phyloP scores from a whole-genome alignment of 37 sponge, comb jelly and placozoan genomes.

The Aplysina aerophoba region DNA sequence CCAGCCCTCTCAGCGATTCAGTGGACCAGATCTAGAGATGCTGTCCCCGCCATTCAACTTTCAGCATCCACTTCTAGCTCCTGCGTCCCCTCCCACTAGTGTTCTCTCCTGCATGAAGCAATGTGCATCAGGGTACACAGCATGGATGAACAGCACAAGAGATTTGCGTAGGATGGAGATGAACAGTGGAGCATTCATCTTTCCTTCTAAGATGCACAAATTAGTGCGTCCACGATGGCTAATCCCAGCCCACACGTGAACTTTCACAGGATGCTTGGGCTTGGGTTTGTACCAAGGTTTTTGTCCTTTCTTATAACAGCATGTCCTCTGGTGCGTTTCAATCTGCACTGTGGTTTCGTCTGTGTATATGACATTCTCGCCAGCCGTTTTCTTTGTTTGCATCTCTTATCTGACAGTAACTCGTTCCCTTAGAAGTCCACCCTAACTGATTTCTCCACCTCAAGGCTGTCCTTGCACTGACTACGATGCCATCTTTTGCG shows the following conservation, averaged over 20 bases:
- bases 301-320: too few species aligned
- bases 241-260: constrained; percentile 19
- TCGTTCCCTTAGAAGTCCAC: constrained; percentile 31
- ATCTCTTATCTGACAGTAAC: too few species aligned
- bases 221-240: constrained; percentile 6
- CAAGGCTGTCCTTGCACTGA: neutral
- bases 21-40: too few species aligned
- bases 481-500: neutral
- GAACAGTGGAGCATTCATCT: constrained; percentile 20
- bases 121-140: neutral
- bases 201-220: neutral
- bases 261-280: constrained; percentile 20
- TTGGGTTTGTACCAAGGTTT: too few species aligned
- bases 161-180: neutral
- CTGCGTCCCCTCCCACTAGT: too few species aligned
- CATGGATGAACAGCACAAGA: constrained; percentile 11
- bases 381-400: too few species aligned
- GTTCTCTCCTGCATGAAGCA: constrained; percentile 9
- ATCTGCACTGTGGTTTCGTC: too few species aligned
- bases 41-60: too few species aligned
- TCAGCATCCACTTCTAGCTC: too few species aligned
- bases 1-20: too few species aligned
- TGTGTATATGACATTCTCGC: too few species aligned
- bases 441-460: constrained; percentile 31
- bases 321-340: too few species aligned